Conservation (phyloP, 2,888 invertebrate species). For the Caenorhabditis afra region DNA sequence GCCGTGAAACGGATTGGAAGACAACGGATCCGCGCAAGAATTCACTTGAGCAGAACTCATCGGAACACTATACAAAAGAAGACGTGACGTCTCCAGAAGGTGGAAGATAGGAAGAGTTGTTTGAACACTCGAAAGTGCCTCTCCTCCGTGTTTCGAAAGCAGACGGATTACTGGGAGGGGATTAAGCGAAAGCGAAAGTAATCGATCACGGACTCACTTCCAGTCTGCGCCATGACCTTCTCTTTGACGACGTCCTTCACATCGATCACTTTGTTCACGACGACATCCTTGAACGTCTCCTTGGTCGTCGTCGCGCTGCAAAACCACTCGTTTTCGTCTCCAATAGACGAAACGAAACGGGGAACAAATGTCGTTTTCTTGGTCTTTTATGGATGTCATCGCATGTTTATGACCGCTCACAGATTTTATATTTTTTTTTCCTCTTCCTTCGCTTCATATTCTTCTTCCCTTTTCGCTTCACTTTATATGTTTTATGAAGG, state of each 20-base stretch:
- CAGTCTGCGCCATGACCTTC: constrained; percentile 78
- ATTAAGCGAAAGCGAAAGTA: not conserved
- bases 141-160: no score
- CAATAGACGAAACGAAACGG: not conserved
- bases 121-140: no score
- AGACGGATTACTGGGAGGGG: no score
- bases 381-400: constrained; percentile 23
- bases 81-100: no score
- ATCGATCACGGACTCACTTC: constrained; percentile 69
- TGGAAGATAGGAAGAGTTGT: no score
- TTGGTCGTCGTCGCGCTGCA: constrained; percentile 70
- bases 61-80: not conserved
- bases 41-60: not conserved
- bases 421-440: constrained; percentile 35
- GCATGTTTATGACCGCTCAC: constrained; percentile 46
- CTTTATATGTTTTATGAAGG: not conserved
- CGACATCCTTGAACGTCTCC: constrained; percentile 72
- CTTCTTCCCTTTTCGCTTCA: not conserved
- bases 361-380: constrained; percentile 23
- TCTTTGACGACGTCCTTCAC: constrained; percentile 77
- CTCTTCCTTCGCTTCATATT: not conserved
- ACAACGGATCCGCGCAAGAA: constrained; percentile 11
- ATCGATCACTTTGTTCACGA: constrained; percentile 73
- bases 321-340: constrained; percentile 28
- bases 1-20: constrained; percentile 37